Evolutionary conservation across 2,888 invertebrate genomes (phyloP), one percentile per base, ranked within the genome.

Genomic region (Rhimphoctona megacephalus): DNA sequence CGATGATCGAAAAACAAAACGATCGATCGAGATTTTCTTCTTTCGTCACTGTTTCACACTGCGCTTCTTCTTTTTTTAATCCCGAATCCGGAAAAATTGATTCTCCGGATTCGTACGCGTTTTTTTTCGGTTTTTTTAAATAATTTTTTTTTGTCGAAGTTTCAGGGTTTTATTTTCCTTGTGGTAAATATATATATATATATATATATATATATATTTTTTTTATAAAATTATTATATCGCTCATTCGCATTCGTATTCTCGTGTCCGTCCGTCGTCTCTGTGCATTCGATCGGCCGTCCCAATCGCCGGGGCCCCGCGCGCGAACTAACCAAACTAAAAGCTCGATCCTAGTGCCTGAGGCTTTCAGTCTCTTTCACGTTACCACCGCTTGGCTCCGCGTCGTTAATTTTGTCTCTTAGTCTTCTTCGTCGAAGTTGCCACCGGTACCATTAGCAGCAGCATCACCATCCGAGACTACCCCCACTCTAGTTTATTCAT

Each of bases 271-370:
- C 85, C 88, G 87, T 89, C 87, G 90, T 90, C 70, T 54, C 88
- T 83, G 22, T 61, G 57, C 82, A 82, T 85, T 88, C 84, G 88
- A 89, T 91, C 92, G 91, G 90, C 91, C 93, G 94, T 94, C 92
- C 92, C 92, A 92, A 91, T 94, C 93, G 93, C 91, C 92, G 94
- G 94, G 94, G 92, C 93, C 94, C 93, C 94, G 94, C 94, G 94
- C 94, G 94, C 93, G 92, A 94, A 94, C 94, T 94, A 94, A 94
- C 92, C 93, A 90, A 91, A 92, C 92, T 91, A 88, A 92, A 93
- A 91, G 92, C 91, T 93, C 88, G 77, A 83, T 83, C 87, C 70
- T 49, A 64, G 85, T 83, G 81, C 73, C 85, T 61, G 83, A 87
- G 85, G 67, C 85, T 83, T 57, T 90, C 61, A 61, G 30, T 88